These are phyloP conservation scores for Syrrhaptes paradoxus DNA, from an alignment of 2,113 vertebrate genomes.

Conservation along the genomic window DNA sequence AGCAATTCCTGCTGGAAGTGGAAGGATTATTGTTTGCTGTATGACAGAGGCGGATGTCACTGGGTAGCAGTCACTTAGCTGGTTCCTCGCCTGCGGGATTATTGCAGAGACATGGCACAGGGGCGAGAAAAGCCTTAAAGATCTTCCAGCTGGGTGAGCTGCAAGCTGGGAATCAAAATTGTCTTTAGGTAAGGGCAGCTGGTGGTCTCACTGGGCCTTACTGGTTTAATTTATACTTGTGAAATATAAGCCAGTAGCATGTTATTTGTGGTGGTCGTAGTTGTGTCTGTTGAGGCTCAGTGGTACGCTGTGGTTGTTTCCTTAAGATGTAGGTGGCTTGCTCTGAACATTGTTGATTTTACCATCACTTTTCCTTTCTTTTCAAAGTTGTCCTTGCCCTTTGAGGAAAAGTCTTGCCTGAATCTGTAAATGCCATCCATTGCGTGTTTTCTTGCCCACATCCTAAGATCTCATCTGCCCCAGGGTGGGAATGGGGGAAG, in stretches of 20 bases:
- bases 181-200: neutral
- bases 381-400: neutral
- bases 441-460: neutral
- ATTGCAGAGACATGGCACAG: neutral
- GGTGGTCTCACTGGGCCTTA: neutral
- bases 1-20: neutral
- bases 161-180: neutral
- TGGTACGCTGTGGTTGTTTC: neutral
- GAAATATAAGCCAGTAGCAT: neutral
- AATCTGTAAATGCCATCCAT: neutral
- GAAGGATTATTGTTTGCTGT: neutral
- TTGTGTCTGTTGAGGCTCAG: neutral
- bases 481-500: neutral
- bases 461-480: neutral
- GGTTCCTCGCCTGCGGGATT: neutral
- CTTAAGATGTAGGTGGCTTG: neutral
- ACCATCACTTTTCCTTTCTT: neutral
- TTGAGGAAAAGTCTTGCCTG: neutral
- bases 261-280: neutral
- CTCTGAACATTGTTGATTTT: neutral
- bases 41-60: neutral
- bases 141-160: neutral
- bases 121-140: neutral
- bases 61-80: neutral
- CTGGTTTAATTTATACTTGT: neutral